phyloP scores from a whole-genome alignment of 2,113 vertebrate genomes.

The Sylvilagus bachmani region DNA sequence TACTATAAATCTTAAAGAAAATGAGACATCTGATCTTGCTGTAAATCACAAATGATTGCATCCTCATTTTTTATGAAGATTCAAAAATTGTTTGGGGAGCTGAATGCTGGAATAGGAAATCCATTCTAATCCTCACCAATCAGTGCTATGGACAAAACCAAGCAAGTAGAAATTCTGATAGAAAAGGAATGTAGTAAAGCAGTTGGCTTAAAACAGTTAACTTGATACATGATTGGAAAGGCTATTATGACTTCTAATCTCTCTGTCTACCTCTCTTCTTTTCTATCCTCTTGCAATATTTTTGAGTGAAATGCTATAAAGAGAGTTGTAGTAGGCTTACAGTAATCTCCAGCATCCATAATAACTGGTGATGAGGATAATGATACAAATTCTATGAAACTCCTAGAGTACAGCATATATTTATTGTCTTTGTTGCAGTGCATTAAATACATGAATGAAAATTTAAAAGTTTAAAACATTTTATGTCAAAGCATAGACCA shows the following conservation, averaged over 20 bases:
- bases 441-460: conserved; percentile 22
- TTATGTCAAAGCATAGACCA: not conserved
- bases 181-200: not conserved
- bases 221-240: not conserved
- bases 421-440: not conserved
- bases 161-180: not conserved
- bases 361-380: not conserved
- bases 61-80: not conserved
- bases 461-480: conserved; percentile 3
- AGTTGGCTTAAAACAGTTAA: not conserved
- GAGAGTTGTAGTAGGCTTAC: not conserved
- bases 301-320: not conserved
- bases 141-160: not conserved
- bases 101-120: not conserved
- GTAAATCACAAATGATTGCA: not conserved
- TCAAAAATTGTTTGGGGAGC: not conserved
- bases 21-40: conserved; percentile 20
- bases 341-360: not conserved
- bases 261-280: not conserved
- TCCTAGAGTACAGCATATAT: not conserved
- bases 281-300: not conserved
- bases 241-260: not conserved
- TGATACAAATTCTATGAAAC: conserved; percentile 4
- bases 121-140: not conserved
- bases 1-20: conserved; percentile 6